Conservation (phyloP, 64 coral and sea anemone species). For the Pocillopora damicornis region DNA sequence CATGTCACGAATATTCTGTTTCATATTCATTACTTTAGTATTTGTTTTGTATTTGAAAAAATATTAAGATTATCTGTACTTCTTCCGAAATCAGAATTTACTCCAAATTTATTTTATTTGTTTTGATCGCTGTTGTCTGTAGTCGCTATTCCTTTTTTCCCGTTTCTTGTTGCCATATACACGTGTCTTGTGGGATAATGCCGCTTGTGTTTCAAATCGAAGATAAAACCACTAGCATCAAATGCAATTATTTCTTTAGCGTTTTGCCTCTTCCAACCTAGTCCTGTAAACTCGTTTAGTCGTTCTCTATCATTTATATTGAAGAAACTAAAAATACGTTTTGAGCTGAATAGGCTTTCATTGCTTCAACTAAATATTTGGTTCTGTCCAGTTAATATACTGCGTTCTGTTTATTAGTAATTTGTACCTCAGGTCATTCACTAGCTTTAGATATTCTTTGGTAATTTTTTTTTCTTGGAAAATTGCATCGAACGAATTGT, state of each 20-base stretch:
- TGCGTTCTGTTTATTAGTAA: not conserved
- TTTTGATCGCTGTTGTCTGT: not conserved
- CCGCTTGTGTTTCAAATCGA: not conserved
- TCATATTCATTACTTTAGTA: conserved; percentile 1
- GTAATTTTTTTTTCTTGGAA: not conserved
- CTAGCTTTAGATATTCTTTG: not conserved
- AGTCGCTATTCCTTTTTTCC: not conserved
- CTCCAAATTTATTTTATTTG: not conserved
- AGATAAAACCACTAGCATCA: not conserved
- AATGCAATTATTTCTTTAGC: not conserved
- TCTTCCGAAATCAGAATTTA: not conserved
- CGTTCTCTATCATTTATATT: not conserved
- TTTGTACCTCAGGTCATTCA: not conserved
- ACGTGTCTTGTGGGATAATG: not conserved
- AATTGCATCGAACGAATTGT: not conserved
- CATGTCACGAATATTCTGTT: not conserved
- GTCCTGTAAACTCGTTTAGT: not conserved
- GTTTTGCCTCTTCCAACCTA: not conserved
- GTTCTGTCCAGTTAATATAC: not conserved
- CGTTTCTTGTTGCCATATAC: not conserved
- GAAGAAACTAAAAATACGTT: not conserved
- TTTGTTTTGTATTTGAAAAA: conserved; percentile 21
- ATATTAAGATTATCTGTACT: not conserved
- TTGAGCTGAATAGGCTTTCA: not conserved
- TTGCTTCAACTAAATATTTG: not conserved